Conservation (phyloP, 1,140 invertebrate genomes). For the Drosophila guanche region DNA sequence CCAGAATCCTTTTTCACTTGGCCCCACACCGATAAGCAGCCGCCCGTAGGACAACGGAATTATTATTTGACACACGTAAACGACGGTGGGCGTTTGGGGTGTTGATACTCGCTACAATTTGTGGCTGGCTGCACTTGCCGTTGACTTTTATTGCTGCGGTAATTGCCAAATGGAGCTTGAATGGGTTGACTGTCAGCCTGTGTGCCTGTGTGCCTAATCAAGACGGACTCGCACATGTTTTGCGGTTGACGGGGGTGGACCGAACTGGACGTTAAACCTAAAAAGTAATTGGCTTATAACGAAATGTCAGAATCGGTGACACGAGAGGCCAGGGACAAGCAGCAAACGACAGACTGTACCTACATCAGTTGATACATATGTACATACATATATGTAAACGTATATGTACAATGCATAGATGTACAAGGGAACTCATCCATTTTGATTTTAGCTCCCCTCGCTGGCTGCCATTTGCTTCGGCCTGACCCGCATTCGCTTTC, state of each 20-base stretch:
- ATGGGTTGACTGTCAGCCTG: conserved; percentile 33
- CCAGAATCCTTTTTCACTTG: conserved; percentile 58
- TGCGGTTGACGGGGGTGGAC: conserved; percentile 42
- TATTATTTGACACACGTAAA: conserved; percentile 82
- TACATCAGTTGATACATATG: conserved; percentile 24
- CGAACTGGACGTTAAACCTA: conserved; percentile 29
- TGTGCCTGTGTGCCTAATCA: conserved; percentile 44
- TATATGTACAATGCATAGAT: conserved; percentile 9
- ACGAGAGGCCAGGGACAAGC: conserved; percentile 19
- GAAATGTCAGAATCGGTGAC: conserved; percentile 63
- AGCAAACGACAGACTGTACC: conserved; percentile 55
- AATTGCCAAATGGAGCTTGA: conserved; percentile 81
- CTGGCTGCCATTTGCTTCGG: conserved; percentile 45
- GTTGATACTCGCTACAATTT: conserved; percentile 54
- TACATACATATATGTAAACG: neutral
- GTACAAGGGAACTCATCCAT: conserved; percentile 66
- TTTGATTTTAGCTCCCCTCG: conserved; percentile 60
- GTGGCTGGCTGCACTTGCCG: conserved; percentile 58
- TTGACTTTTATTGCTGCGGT: conserved; percentile 82
- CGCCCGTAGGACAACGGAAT: conserved; percentile 59
- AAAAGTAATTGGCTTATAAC: conserved; percentile 77
- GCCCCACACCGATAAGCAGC: conserved; percentile 36
- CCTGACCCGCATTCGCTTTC: conserved; percentile 52
- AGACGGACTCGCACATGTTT: conserved; percentile 44
- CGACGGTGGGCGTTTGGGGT: conserved; percentile 6